Base-by-base conservation (phyloP, 2,113 vertebrate genomes). In the Neomonachus schauinslandi region DNA sequence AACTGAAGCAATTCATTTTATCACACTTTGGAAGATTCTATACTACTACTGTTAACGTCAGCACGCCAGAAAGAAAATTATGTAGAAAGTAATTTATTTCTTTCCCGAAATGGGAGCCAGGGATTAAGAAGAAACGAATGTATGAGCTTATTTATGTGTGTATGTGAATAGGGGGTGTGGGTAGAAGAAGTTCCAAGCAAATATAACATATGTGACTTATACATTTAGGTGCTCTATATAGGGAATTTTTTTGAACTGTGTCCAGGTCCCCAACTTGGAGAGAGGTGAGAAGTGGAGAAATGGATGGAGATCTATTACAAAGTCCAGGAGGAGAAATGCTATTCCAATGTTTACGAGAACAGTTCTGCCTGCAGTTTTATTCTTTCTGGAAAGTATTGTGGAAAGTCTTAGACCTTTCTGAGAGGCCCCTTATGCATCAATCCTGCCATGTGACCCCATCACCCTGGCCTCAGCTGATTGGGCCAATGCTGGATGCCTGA, bases 31-130 rank as follows among this genome's bases (percentile, higher is more conserved):
- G 67, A 94, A 98, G 95, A 95, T 89, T 93, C 82, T 86, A 57
- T 36, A 51, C n/a, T 21, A 94, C 82, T 93, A 95, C n/a, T 76
- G 42, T 89, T 83, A 83, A 80, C 31, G 16, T 83, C 22, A 1
- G 67, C 67, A 89, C 51, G 55, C 61, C 79, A 97, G 92, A 76
- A 94, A 95, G 79, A 96, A 96, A 97, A 91, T 94, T 79, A 77
- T 76, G 67, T 90, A 93, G 89, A 96, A 97, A 96, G 91, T 93
- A 86, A 97, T 96, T 93, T 91, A 80, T 93, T 84, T 95, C 81
- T 93, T 90, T 39, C 61, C 96, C 36, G 85, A 86, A 92, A 92
- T 96, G 55, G 63, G 63, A 97, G 49, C 65, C 24, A 83, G 18
- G 51, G 72, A 5, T 79, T 85, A 26, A 89, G 89, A 89, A 96